These are phyloP conservation scores for Listrodromus nycthemerus DNA, from an alignment of 2,888 invertebrate genomes.

Conservation along the genomic window DNA sequence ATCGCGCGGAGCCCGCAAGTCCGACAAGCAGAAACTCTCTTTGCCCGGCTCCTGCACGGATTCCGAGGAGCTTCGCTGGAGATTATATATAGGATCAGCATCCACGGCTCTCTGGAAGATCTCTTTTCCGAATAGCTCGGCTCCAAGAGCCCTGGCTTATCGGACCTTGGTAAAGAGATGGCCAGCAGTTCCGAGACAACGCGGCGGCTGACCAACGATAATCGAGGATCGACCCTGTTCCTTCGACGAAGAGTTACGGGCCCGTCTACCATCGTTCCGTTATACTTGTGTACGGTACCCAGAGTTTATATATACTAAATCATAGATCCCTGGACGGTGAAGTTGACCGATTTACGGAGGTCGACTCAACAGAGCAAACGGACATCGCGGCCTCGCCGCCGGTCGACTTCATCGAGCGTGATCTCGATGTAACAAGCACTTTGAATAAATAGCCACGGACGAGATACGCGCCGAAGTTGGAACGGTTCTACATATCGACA, in stretches of 20 bases:
- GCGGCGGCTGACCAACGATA: slow-evolving; percentile 60
- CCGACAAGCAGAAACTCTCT: slow-evolving; percentile 34
- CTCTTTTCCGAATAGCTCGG: slow-evolving; percentile 57
- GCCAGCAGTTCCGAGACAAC: slow-evolving; percentile 33
- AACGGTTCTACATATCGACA: slow-evolving; percentile 9
- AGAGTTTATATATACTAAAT: slow-evolving; percentile 8
- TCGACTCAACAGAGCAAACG: not conserved
- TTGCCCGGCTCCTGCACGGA: slow-evolving; percentile 31
- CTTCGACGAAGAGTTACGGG: slow-evolving; percentile 73
- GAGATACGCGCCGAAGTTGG: not conserved
- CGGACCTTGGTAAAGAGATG: slow-evolving; percentile 43
- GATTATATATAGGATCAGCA: slow-evolving; percentile 12
- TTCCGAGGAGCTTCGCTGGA: not conserved
- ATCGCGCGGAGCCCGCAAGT: slow-evolving; percentile 31
- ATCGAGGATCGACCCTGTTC: slow-evolving; percentile 69
- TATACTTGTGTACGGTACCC: slow-evolving; percentile 71
- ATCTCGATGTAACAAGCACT: not conserved
- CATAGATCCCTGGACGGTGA: slow-evolving; percentile 7
- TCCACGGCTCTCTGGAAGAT: slow-evolving; percentile 22
- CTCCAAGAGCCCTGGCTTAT: slow-evolving; percentile 53
- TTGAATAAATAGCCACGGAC: not conserved
- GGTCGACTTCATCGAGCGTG: slow-evolving; percentile 3
- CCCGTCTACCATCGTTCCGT: slow-evolving; percentile 74
- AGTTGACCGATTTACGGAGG: slow-evolving; percentile 11
- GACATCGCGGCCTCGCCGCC: not conserved